These are phyloP conservation scores for Dicentrarchus labrax DNA, from an alignment of 2,113 vertebrate genomes.

Conservation along the genomic window DNA sequence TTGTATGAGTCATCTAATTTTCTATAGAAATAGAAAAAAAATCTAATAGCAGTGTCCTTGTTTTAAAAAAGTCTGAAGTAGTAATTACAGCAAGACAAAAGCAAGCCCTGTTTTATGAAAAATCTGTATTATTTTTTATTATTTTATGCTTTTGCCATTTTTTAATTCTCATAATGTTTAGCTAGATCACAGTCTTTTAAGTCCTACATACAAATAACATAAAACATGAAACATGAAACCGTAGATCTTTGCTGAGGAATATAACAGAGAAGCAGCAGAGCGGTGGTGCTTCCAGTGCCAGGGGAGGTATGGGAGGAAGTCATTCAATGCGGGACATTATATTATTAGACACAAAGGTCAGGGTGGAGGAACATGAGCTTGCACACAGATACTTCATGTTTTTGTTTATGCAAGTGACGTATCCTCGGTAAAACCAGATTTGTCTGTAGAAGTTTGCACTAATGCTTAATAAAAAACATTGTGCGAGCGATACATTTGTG, in stretches of 20 bases:
- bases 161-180: neutral
- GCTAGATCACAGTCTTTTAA: neutral
- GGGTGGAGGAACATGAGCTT: conserved; percentile 21
- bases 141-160: no score
- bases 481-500: neutral
- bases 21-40: neutral
- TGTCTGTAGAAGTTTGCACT: neutral
- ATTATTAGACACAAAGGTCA: conserved; percentile 55
- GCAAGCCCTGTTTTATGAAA: neutral
- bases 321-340: conserved; percentile 50
- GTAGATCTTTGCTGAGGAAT: neutral
- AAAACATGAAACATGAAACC: neutral
- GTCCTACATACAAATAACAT: neutral
- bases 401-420: conserved; percentile 9
- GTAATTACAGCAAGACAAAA: neutral
- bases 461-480: neutral
- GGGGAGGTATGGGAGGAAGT: conserved; percentile 59
- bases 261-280: conserved; percentile 9
- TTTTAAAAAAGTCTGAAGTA: neutral
- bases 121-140: no score
- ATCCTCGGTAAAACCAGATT: neutral
- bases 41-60: neutral
- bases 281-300: conserved; percentile 15
- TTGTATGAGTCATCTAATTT: neutral
- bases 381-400: conserved; percentile 18